Conservation (phyloP, 1,140 invertebrate genomes). For the Pseudomyrmex pallidus region DNA sequence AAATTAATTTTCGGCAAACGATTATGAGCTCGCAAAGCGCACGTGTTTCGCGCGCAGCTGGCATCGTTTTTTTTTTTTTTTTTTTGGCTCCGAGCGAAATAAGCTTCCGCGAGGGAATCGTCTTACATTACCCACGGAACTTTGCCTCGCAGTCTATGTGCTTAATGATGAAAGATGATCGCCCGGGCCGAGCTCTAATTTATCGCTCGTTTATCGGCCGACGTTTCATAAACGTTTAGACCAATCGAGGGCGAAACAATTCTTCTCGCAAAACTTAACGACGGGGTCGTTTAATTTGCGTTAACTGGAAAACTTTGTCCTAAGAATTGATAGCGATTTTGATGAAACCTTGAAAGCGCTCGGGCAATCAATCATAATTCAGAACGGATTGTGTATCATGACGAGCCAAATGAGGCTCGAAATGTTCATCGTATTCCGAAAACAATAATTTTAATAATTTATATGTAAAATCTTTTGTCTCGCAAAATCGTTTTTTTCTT, state of each 20-base stretch:
- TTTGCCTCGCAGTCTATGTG: conserved; percentile 43
- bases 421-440: conserved; percentile 12
- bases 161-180: conserved; percentile 62
- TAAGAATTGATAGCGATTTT: conserved; percentile 50
- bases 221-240: conserved; percentile 48
- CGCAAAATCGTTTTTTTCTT: neutral
- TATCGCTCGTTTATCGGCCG: conserved; percentile 54
- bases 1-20: conserved; percentile 50
- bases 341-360: conserved; percentile 10
- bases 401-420: neutral
- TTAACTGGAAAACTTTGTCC: conserved; percentile 29
- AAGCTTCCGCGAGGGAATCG: conserved; percentile 49
- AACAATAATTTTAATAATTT: neutral
- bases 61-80: conserved; percentile 30
- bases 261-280: conserved; percentile 16
- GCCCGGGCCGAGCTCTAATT: conserved; percentile 22
- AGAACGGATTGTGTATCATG: conserved; percentile 1
- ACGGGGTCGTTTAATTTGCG: conserved; percentile 29
- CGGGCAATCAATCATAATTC: conserved; percentile 40
- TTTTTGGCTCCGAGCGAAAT: conserved; percentile 39
- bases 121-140: conserved; percentile 49
- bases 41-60: neutral
- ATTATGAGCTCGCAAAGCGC: conserved; percentile 47
- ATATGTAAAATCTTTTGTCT: neutral
- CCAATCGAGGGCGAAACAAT: conserved; percentile 50